Evolutionary conservation across 2,888 invertebrate genomes (phyloP).

Genomic region (Chrysodeixis includens): DNA sequence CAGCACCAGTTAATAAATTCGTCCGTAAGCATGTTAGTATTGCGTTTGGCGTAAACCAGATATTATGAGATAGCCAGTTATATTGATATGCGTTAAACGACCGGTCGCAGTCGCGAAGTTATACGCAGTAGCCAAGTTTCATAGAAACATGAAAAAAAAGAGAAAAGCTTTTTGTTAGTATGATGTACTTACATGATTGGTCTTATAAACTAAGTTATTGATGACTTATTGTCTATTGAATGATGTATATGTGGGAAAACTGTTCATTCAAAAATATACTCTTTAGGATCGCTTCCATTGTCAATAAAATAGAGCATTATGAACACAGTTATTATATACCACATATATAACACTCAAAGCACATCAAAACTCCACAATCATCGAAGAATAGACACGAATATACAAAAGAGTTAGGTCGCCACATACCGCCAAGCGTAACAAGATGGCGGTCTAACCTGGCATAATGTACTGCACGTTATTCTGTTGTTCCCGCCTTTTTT

Average conservation of each 20-base stretch:
- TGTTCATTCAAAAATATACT: too few species aligned
- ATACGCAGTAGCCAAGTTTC: slow-evolving; percentile 86
- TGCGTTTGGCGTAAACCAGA: slow-evolving; percentile 87
- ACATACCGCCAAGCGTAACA: slow-evolving; percentile 82
- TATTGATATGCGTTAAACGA: slow-evolving; percentile 75
- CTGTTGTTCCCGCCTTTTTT: slow-evolving; percentile 92
- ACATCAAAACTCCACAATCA: slow-evolving; percentile 20
- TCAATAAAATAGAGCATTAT: background rate
- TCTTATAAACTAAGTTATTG: slow-evolving; percentile 65
- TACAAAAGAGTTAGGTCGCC: slow-evolving; percentile 65
- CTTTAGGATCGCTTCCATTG: slow-evolving; percentile 11
- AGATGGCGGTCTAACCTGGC: slow-evolving; percentile 92
- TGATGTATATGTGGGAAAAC: slow-evolving; percentile 42
- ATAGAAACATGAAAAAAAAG: slow-evolving; percentile 89
- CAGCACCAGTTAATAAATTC: slow-evolving; percentile 71
- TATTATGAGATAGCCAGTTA: slow-evolving; percentile 84
- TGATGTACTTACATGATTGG: slow-evolving; percentile 73
- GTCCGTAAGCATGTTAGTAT: slow-evolving; percentile 85
- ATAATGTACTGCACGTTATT: slow-evolving; percentile 96
- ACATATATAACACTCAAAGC: slow-evolving; percentile 43
- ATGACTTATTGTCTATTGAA: slow-evolving; percentile 46
- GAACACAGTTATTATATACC: slow-evolving; percentile 24
- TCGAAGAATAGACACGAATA: slow-evolving; percentile 51
- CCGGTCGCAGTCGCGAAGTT: slow-evolving; percentile 73
- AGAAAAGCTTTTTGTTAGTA: slow-evolving; percentile 88